Evolutionary conservation across 2,797 vertebrate genomes (phyloP).

Genomic region (Sphenodon punctatus): DNA sequence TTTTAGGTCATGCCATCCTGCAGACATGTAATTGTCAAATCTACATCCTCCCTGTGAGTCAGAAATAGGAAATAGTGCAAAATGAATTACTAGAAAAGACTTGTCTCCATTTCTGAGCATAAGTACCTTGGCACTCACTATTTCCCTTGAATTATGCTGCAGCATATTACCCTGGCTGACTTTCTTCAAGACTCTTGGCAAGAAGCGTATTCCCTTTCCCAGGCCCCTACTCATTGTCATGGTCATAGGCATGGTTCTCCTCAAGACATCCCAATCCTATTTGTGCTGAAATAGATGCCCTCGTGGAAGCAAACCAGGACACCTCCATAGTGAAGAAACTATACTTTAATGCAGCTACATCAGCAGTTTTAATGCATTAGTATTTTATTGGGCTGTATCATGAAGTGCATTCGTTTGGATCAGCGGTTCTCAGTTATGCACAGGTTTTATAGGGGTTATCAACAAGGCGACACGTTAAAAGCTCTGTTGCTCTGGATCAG

Average conservation of each 20-base stretch:
- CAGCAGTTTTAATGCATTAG: constrained; percentile 55
- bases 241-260: not conserved
- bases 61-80: not conserved
- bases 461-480: constrained; percentile 39
- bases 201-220: not conserved
- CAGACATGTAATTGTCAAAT: not conserved
- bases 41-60: fast-evolving
- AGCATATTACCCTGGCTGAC: not conserved
- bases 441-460: constrained; percentile 54
- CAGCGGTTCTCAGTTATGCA: constrained; percentile 47
- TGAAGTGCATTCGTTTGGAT: constrained; percentile 42
- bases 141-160: not conserved
- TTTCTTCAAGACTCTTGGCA: not conserved
- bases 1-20: not conserved
- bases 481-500: constrained; percentile 51
- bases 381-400: constrained; percentile 53
- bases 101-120: not conserved
- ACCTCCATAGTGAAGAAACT: constrained; percentile 3
- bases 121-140: not conserved
- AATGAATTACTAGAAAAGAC: not conserved
- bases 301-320: not conserved
- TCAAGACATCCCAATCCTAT: not conserved
- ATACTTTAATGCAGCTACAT: constrained; percentile 38
- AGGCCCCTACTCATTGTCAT: not conserved
- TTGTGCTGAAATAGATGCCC: constrained; percentile 24